Evolutionary conservation across 2,797 vertebrate species (phyloP).

Genomic region (Triplophysa yarkandensis): DNA sequence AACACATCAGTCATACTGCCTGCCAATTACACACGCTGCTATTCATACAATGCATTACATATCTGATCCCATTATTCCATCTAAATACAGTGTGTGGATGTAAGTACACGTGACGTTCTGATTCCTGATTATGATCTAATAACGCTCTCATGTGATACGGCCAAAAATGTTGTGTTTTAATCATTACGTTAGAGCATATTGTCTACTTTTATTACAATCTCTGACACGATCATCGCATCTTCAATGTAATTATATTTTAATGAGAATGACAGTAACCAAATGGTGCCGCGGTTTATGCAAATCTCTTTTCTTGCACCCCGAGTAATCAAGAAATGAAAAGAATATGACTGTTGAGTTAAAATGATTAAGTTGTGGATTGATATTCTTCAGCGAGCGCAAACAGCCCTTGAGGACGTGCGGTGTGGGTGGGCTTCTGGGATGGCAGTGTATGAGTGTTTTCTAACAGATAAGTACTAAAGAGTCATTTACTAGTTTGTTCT

Average conservation of each 20-base stretch:
- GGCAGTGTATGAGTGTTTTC: conserved; percentile 24
- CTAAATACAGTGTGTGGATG: background rate
- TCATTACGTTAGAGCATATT: background rate
- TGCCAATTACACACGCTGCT: conserved; percentile 28
- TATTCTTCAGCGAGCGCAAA: conserved; percentile 63
- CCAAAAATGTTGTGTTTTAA: conserved; percentile 5
- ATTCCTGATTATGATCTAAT: conserved; percentile 19
- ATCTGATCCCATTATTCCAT: conserved; percentile 21
- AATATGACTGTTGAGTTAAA: conserved; percentile 70
- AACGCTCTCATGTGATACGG: conserved; percentile 11
- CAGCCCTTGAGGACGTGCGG: conserved; percentile 60
- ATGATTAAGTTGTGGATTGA: conserved; percentile 72
- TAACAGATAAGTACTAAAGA: conserved; percentile 19
- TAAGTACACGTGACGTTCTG: conserved; percentile 2
- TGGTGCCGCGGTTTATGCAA: conserved; percentile 65
- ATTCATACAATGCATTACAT: conserved; percentile 21
- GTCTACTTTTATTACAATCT: conserved; percentile 35
- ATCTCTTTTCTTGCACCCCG: conserved; percentile 67
- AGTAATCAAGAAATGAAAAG: conserved; percentile 71
- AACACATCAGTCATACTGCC: conserved; percentile 52
- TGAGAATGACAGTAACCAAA: conserved; percentile 68
- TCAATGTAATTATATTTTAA: conserved; percentile 64
- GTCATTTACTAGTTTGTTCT: conserved; percentile 2
- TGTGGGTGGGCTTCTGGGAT: conserved; percentile 47
- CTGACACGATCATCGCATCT: conserved; percentile 57